These are phyloP conservation scores for Vireo griseus DNA, from an alignment of 2,797 vertebrate species.

Conservation along the genomic window DNA sequence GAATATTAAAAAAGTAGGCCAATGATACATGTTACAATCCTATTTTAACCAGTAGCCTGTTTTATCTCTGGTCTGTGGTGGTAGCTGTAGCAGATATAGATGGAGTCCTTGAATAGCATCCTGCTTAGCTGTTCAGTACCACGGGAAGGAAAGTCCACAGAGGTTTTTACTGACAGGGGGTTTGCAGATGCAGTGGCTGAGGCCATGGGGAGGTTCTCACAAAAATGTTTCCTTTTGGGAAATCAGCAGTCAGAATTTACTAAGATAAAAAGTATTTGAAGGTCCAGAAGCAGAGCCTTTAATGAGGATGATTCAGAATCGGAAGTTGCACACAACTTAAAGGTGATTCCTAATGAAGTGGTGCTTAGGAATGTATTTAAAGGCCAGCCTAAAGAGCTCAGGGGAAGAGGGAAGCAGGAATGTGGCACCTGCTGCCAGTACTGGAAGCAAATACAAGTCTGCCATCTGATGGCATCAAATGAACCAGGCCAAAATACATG, in stretches of 20 bases:
- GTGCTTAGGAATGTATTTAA: background rate
- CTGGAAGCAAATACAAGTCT: conserved; percentile 53
- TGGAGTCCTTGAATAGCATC: background rate
- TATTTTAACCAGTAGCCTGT: background rate
- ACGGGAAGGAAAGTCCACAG: background rate
- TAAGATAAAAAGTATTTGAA: background rate
- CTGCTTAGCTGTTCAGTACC: background rate
- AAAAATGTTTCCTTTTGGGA: background rate
- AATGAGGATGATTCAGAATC: background rate
- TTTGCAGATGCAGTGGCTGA: background rate
- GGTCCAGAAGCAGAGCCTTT: background rate
- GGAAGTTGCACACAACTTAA: background rate
- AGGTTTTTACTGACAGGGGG: background rate
- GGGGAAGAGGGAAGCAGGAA: background rate
- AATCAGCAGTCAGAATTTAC: background rate
- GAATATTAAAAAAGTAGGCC: background rate
- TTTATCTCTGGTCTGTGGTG: background rate
- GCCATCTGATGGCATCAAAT: conserved; percentile 57
- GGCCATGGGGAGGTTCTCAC: background rate
- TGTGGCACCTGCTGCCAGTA: background rate
- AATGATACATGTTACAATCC: background rate
- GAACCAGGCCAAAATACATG: background rate
- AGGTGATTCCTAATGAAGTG: background rate
- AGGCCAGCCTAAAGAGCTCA: background rate
- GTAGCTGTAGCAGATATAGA: background rate